phyloP scores from a whole-genome alignment of 2,113 vertebrate species.

The Symphodus melops region DNA sequence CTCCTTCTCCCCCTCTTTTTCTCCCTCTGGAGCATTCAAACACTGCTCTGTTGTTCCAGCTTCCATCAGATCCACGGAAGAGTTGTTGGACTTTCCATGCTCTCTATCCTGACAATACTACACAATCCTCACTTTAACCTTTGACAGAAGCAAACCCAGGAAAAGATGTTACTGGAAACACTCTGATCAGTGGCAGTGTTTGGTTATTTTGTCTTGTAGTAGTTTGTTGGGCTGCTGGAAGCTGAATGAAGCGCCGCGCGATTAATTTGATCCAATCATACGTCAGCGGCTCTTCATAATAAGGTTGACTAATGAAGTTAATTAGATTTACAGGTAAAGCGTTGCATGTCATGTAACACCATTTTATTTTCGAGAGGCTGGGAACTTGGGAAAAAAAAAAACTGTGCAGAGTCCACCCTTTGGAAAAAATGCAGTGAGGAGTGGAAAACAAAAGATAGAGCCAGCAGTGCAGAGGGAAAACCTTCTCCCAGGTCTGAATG shows the following conservation, averaged over 20 bases:
- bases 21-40: conserved; percentile 60
- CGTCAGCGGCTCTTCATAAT: not conserved
- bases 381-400: conserved; percentile 36
- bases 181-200: not conserved
- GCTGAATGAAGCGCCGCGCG: not conserved
- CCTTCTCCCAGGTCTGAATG: conserved; percentile 31
- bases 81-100: conserved; percentile 43
- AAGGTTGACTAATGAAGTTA: too few species aligned
- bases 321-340: not conserved
- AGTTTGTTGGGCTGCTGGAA: not conserved
- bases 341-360: not conserved
- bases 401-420: conserved; percentile 19
- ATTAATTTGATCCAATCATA: not conserved
- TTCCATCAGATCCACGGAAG: conserved; percentile 53
- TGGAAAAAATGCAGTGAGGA: conserved; percentile 30
- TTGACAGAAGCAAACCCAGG: not conserved
- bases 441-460: conserved; percentile 43
- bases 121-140: conserved; percentile 22
- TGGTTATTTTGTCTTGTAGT: too few species aligned
- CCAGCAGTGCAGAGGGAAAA: conserved; percentile 48
- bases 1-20: conserved; percentile 30
- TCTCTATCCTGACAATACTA: conserved; percentile 33
- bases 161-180: not conserved
- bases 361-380: conserved; percentile 2
- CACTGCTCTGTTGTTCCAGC: conserved; percentile 73